phyloP scores from a whole-genome alignment of 2,888 invertebrate species.

The Chrysotoxum bicinctum region DNA sequence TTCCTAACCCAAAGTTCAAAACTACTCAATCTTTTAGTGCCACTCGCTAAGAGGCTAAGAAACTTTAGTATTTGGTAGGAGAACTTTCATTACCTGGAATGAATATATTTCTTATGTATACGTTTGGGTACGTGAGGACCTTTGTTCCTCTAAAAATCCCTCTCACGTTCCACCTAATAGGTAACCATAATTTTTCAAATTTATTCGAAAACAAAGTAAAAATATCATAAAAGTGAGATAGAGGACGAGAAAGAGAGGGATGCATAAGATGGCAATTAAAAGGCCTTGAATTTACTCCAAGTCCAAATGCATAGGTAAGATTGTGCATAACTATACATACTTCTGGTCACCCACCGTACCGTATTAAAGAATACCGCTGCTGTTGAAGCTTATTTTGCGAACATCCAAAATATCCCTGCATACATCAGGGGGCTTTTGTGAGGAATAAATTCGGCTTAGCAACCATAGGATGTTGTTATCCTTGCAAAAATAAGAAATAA shows the following conservation, averaged over 20 bases:
- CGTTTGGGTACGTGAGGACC: neutral
- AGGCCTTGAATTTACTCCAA: constrained; percentile 22
- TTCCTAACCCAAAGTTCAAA: neutral
- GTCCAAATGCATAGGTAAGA: neutral
- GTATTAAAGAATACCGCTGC: constrained; percentile 12
- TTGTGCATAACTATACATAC: neutral
- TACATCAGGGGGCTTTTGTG: constrained; percentile 44
- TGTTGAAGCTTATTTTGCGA: constrained; percentile 12
- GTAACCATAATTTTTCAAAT: constrained; percentile 46
- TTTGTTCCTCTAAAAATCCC: constrained; percentile 11
- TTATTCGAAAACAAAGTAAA: constrained; percentile 47
- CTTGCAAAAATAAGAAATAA: constrained; percentile 34
- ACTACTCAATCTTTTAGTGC: constrained; percentile 33
- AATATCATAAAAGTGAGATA: neutral
- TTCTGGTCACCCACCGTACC: neutral
- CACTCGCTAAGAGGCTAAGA: constrained; percentile 23
- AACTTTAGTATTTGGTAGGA: constrained; percentile 36
- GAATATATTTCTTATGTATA: neutral
- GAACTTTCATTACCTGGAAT: constrained; percentile 47
- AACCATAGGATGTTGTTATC: constrained; percentile 47
- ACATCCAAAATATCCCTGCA: constrained; percentile 39
- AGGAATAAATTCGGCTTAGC: constrained; percentile 60
- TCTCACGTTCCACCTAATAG: constrained; percentile 35
- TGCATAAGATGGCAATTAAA: constrained; percentile 34
- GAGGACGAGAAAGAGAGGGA: neutral